Percentiles rank a stretch among this genome's conserved stretches.
These are phyloP conservation scores for Meriones psammophilus DNA, from an alignment of 2,797 vertebrate species.

Conservation along the genomic window DNA sequence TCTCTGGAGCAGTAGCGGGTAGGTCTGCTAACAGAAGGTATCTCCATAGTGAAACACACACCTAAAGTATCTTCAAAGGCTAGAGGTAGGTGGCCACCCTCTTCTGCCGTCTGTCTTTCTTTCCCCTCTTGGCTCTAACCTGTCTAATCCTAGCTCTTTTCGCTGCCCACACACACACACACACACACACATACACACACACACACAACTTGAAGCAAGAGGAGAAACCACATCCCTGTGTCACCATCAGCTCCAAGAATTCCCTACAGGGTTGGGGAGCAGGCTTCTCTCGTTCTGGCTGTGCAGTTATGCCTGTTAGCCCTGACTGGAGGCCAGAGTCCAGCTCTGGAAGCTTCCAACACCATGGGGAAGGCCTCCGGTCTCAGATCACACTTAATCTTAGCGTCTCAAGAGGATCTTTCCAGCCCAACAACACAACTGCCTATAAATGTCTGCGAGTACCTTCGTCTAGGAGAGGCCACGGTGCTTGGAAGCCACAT, in stretches of 20 bases:
- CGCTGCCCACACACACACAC: no score
- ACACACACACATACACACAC: no score
- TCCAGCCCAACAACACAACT: background rate
- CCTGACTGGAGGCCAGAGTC: background rate
- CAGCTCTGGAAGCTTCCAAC: background rate
- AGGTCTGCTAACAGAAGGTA: background rate
- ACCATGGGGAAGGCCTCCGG: fast-evolving
- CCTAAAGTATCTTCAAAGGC: background rate
- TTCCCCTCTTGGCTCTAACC: background rate
- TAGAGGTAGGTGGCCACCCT: background rate
- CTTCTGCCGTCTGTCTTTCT: fast-evolving
- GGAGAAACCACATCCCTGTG: background rate
- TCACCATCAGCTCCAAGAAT: background rate
- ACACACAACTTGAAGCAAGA: background rate
- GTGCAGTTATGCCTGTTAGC: fast-evolving
- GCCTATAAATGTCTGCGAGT: background rate
- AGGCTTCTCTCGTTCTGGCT: background rate
- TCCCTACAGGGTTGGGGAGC: no score
- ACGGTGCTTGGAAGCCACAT: background rate
- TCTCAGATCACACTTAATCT: fast-evolving
- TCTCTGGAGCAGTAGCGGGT: background rate
- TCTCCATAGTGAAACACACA: no score
- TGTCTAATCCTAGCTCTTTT: background rate
- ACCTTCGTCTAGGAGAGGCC: fast-evolving
- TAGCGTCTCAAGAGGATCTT: background rate